Evolutionary conservation across 2,888 invertebrate genomes (phyloP).

Genomic region (Rhagonycha lutea): DNA sequence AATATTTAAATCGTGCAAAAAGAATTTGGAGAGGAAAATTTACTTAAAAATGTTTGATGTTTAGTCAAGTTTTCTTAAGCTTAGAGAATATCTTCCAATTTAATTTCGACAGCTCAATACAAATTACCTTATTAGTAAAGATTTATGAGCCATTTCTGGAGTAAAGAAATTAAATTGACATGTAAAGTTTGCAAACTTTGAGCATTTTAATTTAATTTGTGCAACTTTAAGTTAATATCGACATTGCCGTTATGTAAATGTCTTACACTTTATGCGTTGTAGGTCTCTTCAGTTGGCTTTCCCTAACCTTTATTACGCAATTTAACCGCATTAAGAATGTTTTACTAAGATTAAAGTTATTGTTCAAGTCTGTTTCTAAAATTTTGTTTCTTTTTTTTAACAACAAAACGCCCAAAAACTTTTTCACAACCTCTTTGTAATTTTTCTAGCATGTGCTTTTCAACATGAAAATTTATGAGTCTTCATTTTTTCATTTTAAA

Average conservation of each 20-base stretch:
- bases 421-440: neutral
- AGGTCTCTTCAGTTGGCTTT: conserved; percentile 18
- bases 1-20: neutral
- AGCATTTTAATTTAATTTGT: conserved; percentile 30
- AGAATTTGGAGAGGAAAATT: neutral
- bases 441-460: neutral
- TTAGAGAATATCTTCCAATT: conserved; percentile 7
- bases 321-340: conserved; percentile 27
- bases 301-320: conserved; percentile 24
- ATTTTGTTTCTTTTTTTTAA: conserved; percentile 6
- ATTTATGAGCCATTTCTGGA: conserved; percentile 26
- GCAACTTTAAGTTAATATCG: conserved; percentile 30
- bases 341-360: conserved; percentile 20
- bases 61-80: neutral
- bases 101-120: conserved; percentile 26
- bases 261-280: conserved; percentile 14
- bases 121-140: conserved; percentile 31
- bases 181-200: conserved; percentile 26
- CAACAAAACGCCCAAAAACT: neutral
- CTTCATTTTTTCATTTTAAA: neutral
- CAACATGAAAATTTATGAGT: neutral
- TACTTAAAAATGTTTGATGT: neutral
- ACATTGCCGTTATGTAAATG: conserved; percentile 30
- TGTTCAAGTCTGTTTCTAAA: conserved; percentile 12
- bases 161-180: conserved; percentile 30